Evolutionary conservation across 2,113 vertebrate species (phyloP).

Genomic region (Ploceus nigricollis): DNA sequence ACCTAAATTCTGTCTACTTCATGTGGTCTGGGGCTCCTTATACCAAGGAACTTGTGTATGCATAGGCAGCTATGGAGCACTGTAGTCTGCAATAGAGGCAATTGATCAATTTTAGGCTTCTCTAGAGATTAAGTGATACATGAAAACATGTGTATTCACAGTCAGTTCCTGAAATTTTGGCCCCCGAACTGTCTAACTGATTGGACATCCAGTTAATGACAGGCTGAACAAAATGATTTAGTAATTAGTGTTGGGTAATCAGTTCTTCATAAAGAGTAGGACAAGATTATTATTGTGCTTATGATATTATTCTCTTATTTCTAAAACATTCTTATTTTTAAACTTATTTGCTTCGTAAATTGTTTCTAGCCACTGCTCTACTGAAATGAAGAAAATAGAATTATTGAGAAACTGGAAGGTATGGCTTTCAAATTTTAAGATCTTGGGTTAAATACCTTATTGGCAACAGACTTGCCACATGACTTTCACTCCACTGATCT

Average conservation of each 20-base stretch:
- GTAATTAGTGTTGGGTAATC: background rate
- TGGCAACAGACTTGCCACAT: background rate
- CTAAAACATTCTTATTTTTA: background rate
- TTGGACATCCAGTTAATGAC: background rate
- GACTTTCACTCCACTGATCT: background rate
- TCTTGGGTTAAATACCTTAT: background rate
- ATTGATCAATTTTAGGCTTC: background rate
- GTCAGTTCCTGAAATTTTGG: background rate
- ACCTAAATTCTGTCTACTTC: background rate
- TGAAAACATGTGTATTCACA: background rate
- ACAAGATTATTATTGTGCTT: background rate
- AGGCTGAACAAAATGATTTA: background rate
- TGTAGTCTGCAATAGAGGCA: background rate
- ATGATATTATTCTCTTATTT: background rate
- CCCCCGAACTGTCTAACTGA: background rate
- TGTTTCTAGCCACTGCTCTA: background rate
- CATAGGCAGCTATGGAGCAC: background rate
- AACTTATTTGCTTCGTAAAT: background rate
- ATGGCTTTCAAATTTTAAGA: background rate
- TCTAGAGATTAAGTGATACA: background rate
- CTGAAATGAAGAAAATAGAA: background rate
- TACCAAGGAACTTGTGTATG: background rate
- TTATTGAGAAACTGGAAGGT: background rate
- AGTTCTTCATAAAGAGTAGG: background rate
- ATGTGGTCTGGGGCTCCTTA: background rate